Conservation (phyloP, 2,113 vertebrate genomes). For the Sclerurus mexicanus region DNA sequence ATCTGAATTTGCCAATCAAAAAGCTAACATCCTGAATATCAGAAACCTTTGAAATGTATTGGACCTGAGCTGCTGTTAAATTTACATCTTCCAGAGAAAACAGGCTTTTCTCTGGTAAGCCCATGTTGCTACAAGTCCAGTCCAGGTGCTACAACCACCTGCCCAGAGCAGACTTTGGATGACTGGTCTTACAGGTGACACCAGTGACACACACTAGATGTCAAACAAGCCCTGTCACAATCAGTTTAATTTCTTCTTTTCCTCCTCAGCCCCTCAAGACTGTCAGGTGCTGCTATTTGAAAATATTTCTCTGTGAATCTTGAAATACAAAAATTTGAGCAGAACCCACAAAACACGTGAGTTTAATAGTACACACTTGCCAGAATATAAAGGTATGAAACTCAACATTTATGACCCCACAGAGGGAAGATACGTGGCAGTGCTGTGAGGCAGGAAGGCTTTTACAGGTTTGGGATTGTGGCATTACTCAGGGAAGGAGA, state of each 20-base stretch:
- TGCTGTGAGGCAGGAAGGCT: not conserved
- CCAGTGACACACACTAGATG: not conserved
- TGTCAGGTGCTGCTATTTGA: not conserved
- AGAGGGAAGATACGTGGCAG: not conserved
- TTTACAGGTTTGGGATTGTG: not conserved
- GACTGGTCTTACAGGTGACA: not conserved
- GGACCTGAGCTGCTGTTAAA: too few relatives aligned
- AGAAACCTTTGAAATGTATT: not conserved
- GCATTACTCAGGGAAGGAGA: not conserved
- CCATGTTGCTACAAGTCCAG: not conserved
- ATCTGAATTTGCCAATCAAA: not conserved
- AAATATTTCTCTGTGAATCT: not conserved
- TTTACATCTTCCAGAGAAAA: not conserved
- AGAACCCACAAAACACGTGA: not conserved
- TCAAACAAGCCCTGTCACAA: not conserved
- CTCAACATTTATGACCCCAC: not conserved
- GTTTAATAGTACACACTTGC: not conserved
- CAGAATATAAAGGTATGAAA: not conserved
- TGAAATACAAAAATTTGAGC: not conserved
- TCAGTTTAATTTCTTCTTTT: not conserved
- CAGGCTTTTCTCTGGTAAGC: fast-evolving
- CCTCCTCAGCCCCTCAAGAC: not conserved
- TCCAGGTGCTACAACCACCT: not conserved
- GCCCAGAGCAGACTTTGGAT: not conserved
- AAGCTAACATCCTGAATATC: not conserved